Base-by-base conservation (phyloP, 2,797 vertebrate species). In the Oreochromis grahami region DNA sequence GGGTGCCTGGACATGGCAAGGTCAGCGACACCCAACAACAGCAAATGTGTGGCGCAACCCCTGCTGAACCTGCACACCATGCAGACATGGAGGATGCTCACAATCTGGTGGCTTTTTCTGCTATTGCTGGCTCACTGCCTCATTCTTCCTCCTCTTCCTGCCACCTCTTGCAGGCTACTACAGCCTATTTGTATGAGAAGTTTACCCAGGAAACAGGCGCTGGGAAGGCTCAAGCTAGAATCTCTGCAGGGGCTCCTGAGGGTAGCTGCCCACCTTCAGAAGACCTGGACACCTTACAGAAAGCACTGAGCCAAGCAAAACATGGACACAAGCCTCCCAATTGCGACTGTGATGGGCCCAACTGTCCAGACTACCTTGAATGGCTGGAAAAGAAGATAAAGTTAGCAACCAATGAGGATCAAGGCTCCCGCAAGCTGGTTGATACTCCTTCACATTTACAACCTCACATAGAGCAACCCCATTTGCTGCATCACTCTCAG, bases 341-440 rank as follows among this genome's bases (percentile, higher is more conserved):
- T 94, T 99, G 98, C 95, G 97, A 98, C 94, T 99, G 98, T 77
- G 98, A 99, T 6, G 98, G 99, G 86, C 98, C 98, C 0, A 98
- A 99, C 86, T 99, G 98, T 95, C 98, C 98, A 2, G 98, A 99
- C 95, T 99, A 99, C 96, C 97, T 99, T 94, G 98, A 99, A 91
- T 99, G 98, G 98, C 95, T 99, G 91, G 97, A 99, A 93, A 98
- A 97, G 87, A 99, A 99, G 95, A 98, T 99, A 91, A 97, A 97
- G 93, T 96, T 96, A 52, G 97, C 97, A 85, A 90, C 91, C 53
- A 82, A 21, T 77, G 94, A 95, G 2, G 95, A 96, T 84, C 96
- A 96, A 53, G 95, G 81, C 82, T 88, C 93, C 3, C 93, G 85
- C 88, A 96, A 96, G 3, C 93, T 82, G 45, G 55, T 93, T 8